Evolutionary conservation across 2,113 vertebrate genomes (phyloP), one percentile per base, ranked within the genome.

Genomic region (Lycaon pictus): DNA sequence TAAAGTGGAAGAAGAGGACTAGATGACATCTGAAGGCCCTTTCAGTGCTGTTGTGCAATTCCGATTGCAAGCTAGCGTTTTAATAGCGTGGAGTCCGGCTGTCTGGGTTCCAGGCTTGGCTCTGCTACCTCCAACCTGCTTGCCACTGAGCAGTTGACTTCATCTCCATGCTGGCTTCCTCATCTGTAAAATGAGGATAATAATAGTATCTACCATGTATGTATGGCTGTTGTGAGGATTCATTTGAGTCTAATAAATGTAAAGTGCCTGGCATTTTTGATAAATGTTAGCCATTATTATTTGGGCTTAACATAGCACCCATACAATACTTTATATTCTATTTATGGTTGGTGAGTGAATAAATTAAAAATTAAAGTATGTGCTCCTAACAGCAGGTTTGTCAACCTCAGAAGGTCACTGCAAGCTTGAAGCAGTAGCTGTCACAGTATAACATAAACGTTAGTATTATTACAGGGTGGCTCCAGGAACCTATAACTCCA

Each of bases 191-290:
- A 92, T 74, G 76, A 37, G 71, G 22, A 23, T 65, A 35, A 22
- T 90, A 74, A 63, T 67, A n/a, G 58, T 71, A 55, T 17, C 23
- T 4, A 43, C 69, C 32, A 25, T 27, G 4, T 35, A 23, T 71
- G 62, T 35, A 23, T 71, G 62, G 22, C 65, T 74, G 3, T 69
- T 69, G 82, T 81, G 72, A 86, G 63, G 35, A 72, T 62, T 82
- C 74, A 80, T 69, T 96, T 87, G 79, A 60, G 17, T n/a, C 79
- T 74, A 32, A 83, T 63, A n/a, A 13, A 8, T 20, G 16, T 67
- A 32, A 93, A 88, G 35, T 95, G 37, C n/a, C 29, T 85, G 72
- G 72, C 55, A 12, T 71, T 25, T 92, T 93, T 95, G 72, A 20
- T 86, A 71, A 88, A 48, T 15, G 13, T 92, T 79, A 82, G 55